Conservation (phyloP, 2,888 invertebrate genomes). For the Lissonota sp. region DNA sequence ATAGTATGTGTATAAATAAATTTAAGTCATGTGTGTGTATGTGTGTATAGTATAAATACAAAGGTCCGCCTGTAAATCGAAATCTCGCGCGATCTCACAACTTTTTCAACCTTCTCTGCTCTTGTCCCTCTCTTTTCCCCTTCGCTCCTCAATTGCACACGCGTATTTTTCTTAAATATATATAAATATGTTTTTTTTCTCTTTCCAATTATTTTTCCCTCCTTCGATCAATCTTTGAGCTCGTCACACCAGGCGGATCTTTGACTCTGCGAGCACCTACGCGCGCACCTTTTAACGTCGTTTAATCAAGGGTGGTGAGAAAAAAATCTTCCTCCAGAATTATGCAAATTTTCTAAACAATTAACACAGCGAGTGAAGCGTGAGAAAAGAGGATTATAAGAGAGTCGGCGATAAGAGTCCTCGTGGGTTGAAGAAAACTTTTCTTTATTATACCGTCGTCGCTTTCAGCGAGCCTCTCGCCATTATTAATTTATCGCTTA, state of each 20-base stretch:
- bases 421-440: not conserved
- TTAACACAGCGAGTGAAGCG: constrained; percentile 28
- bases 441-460: not conserved
- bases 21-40: no score
- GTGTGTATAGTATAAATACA: not conserved
- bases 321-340: not conserved
- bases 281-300: constrained; percentile 25
- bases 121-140: not conserved
- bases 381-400: constrained; percentile 59
- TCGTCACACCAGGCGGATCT: constrained; percentile 15
- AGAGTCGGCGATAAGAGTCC: constrained; percentile 35
- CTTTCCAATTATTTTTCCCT: not conserved
- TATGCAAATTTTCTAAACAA: constrained; percentile 12
- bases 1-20: constrained; percentile 6
- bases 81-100: constrained; percentile 27
- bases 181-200: not conserved
- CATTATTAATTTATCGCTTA: constrained; percentile 52
- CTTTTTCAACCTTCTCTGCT: constrained; percentile 15
- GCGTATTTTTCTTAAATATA: not conserved
- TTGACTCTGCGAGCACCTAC: constrained; percentile 44
- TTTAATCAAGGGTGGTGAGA: not conserved
- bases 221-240: constrained; percentile 15
- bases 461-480: not conserved
- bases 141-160: constrained; percentile 3
- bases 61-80: constrained; percentile 42